Conservation (phyloP, 2,113 vertebrate species). For the Perca flavescens region DNA sequence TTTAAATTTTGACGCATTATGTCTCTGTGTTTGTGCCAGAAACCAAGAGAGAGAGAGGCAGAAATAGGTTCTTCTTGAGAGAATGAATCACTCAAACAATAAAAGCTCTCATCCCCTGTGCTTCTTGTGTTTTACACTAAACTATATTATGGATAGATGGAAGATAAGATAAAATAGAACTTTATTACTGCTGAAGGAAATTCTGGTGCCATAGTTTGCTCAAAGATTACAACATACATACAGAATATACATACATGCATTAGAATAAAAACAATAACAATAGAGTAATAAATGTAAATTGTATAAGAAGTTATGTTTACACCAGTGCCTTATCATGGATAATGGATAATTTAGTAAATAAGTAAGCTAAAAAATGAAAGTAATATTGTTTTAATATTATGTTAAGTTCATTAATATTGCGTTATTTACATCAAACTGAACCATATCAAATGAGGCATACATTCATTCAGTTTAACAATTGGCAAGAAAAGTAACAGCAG, state of each 20-base stretch:
- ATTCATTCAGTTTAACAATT: neutral
- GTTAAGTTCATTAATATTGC: neutral
- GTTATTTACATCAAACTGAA: neutral
- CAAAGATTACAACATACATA: too few relatives aligned
- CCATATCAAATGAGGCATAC: neutral
- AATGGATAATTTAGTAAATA: too few relatives aligned
- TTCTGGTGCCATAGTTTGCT: too few relatives aligned
- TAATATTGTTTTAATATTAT: too few relatives aligned
- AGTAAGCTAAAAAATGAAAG: too few relatives aligned
- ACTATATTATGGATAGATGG: neutral
- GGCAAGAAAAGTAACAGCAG: neutral
- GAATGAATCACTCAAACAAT: slow-evolving; percentile 47
- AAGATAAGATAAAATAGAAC: too few relatives aligned
- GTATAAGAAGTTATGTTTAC: too few relatives aligned
- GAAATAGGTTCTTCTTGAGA: slow-evolving; percentile 44
- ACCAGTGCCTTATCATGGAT: too few relatives aligned
- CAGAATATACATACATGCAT: too few relatives aligned
- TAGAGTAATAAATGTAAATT: too few relatives aligned
- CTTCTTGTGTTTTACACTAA: slow-evolving; percentile 8
- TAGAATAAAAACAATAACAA: too few relatives aligned
- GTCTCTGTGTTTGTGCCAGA: slow-evolving; percentile 55
- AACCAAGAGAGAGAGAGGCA: slow-evolving; percentile 30
- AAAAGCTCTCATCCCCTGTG: slow-evolving; percentile 14
- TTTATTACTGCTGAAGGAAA: too few relatives aligned
- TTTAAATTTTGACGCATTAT: slow-evolving; percentile 53